These are phyloP conservation scores for Gadopsis bispinosus DNA, from an alignment of 2,797 vertebrate species.

Conservation along the genomic window DNA sequence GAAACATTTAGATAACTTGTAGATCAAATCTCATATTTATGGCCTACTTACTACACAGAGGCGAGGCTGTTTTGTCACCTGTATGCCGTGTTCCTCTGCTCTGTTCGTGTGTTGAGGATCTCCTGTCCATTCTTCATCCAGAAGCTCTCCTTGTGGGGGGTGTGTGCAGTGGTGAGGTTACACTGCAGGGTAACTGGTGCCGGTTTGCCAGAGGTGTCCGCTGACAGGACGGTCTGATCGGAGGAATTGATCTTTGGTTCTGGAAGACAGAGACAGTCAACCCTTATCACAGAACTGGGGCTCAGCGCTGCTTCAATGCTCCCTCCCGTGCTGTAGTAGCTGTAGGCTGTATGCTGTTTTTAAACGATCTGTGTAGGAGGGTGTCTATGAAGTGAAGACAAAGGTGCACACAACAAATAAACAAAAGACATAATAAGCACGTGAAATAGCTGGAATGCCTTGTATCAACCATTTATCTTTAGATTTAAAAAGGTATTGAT, in stretches of 20 bases:
- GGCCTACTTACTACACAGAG: constrained; percentile 6
- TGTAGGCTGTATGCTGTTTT: constrained; percentile 69
- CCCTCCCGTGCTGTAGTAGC: constrained; percentile 48
- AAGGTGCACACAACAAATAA: constrained; percentile 64
- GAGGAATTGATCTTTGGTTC: constrained; percentile 95
- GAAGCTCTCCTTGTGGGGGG: constrained; percentile 88
- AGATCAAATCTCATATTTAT: constrained; percentile 1
- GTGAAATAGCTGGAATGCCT: constrained; percentile 38
- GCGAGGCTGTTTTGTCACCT: constrained; percentile 81
- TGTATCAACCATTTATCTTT: constrained; percentile 23
- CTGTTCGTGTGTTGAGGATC: constrained; percentile 87
- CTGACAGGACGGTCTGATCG: constrained; percentile 88
- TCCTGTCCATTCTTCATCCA: constrained; percentile 96
- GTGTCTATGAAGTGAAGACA: constrained; percentile 66
- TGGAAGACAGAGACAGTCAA: constrained; percentile 86
- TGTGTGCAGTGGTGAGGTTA: constrained; percentile 92
- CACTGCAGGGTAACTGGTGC: constrained; percentile 89
- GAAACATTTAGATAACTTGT: constrained; percentile 15
- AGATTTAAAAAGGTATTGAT: constrained; percentile 7
- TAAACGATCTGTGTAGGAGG: constrained; percentile 73
- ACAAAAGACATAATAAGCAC: constrained; percentile 58
- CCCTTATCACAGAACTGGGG: constrained; percentile 70
- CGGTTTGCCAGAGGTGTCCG: constrained; percentile 65
- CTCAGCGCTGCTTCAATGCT: constrained; percentile 49
- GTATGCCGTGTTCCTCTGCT: constrained; percentile 84